Conservation (phyloP, 1,140 invertebrate species). For the Drosophila elegans region DNA sequence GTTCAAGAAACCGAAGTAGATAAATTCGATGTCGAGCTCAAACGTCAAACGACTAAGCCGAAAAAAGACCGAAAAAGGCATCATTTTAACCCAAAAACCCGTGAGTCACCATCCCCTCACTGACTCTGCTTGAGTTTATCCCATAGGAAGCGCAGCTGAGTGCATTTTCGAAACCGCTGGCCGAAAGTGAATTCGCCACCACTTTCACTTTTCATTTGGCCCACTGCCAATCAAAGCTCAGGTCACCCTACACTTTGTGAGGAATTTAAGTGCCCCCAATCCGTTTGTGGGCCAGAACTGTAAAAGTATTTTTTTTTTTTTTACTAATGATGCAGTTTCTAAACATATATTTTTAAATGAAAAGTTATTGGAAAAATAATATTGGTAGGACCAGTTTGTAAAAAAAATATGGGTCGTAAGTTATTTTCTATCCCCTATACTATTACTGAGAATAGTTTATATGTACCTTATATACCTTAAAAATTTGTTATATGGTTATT, state of each 20-base stretch:
- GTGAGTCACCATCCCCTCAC: conserved; percentile 3
- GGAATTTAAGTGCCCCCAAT: conserved; percentile 1
- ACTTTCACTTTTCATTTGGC: conserved; percentile 47
- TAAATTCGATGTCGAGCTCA: not conserved
- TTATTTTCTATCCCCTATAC: no score
- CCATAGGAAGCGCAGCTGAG: not conserved
- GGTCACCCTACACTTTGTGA: conserved; percentile 2
- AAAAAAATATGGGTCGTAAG: no score
- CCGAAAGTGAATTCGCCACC: conserved; percentile 25
- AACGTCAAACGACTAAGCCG: no score
- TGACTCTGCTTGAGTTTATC: not conserved
- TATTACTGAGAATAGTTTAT: no score
- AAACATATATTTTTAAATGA: no score
- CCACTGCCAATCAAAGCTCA: conserved; percentile 29
- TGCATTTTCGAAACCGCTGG: conserved; percentile 28
- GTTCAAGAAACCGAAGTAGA: not conserved
- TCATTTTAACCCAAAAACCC: not conserved
- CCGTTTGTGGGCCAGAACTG: not conserved
- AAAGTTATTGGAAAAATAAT: no score
- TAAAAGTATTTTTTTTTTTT: no score
- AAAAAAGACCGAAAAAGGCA: not conserved
- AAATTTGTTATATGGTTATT: no score
- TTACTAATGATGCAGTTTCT: no score
- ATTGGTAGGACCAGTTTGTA: no score
- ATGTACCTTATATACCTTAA: no score